Percentiles rank a stretch among this genome's conserved stretches.
These are phyloP conservation scores for Esox masquinongy DNA, from an alignment of 2,797 vertebrate species.

Conservation along the genomic window DNA sequence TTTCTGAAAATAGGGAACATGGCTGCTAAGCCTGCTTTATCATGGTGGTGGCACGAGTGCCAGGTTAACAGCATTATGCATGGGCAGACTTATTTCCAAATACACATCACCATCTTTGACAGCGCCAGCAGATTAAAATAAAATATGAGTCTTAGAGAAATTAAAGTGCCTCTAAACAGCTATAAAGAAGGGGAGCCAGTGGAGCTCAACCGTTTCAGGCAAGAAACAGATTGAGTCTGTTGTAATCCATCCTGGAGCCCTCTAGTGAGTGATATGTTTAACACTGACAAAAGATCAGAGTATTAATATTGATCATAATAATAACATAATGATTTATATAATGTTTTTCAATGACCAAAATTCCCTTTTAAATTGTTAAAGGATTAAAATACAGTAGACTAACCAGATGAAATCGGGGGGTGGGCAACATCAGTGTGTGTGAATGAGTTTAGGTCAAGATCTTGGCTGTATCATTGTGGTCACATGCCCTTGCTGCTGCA, in stretches of 20 bases:
- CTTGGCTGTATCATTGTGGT: constrained; percentile 53
- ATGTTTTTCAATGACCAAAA: too few species aligned
- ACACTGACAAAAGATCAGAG: neutral
- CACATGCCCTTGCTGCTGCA: neutral
- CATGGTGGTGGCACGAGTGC: constrained; percentile 42
- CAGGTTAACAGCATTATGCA: constrained; percentile 61
- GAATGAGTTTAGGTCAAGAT: constrained; percentile 55
- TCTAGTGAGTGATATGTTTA: constrained; percentile 27
- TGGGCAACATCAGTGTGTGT: too few species aligned
- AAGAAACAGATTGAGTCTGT: constrained; percentile 15
- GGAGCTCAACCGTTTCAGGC: constrained; percentile 19
- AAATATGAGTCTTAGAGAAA: constrained; percentile 51
- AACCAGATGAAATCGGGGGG: too few species aligned
- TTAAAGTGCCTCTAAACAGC: constrained; percentile 52
- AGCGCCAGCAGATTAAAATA: constrained; percentile 57
- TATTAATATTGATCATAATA: too few species aligned
- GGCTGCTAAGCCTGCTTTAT: constrained; percentile 47
- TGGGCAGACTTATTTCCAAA: constrained; percentile 23
- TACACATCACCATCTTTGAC: constrained; percentile 52
- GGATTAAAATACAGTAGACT: too few species aligned
- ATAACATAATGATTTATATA: too few species aligned
- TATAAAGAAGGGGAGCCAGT: constrained; percentile 51
- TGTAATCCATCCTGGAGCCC: constrained; percentile 15
- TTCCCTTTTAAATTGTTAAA: too few species aligned
- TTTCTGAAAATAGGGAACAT: constrained; percentile 43